phyloP scores from a whole-genome alignment of 2,888 invertebrate genomes.

The Ichneumon xanthorius region DNA sequence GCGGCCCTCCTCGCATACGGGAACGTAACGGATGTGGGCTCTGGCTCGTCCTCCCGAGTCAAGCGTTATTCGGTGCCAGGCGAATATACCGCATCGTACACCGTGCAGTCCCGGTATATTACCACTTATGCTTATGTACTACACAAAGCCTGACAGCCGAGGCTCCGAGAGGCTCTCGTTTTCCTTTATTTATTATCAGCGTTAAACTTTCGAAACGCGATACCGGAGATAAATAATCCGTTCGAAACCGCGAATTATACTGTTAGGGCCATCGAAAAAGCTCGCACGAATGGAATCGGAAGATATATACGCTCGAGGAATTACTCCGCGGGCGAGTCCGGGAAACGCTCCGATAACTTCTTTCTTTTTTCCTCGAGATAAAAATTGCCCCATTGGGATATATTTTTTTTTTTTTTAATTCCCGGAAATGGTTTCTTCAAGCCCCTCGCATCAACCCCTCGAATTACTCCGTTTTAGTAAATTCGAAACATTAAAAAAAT shows the following conservation, averaged over 20 bases:
- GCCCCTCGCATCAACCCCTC: too few relatives aligned
- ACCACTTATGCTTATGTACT: slow-evolving; percentile 27
- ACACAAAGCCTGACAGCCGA: slow-evolving; percentile 24
- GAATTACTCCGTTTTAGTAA: too few relatives aligned
- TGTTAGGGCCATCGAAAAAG: background rate
- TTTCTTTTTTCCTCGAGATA: background rate
- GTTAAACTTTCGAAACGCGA: slow-evolving; percentile 56
- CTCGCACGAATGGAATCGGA: slow-evolving; percentile 2
- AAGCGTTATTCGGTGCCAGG: slow-evolving; percentile 31
- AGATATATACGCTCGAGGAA: background rate
- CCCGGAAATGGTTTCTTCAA: background rate
- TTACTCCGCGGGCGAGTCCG: background rate
- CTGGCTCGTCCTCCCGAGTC: background rate
- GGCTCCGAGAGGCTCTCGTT: slow-evolving; percentile 38
- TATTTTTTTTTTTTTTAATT: background rate
- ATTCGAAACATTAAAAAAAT: too few relatives aligned
- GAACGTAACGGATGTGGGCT: slow-evolving; percentile 12
- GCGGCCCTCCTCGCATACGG: slow-evolving; percentile 13
- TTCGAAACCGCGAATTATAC: slow-evolving; percentile 46
- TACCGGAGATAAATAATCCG: slow-evolving; percentile 62
- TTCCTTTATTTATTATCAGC: slow-evolving; percentile 59
- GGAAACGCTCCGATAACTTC: background rate
- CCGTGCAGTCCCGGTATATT: slow-evolving; percentile 33
- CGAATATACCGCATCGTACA: slow-evolving; percentile 27
- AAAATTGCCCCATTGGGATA: background rate